A percentile compares a stretch with the other conserved stretches of the same genome.
These are phyloP conservation scores for Strigamia crassipes DNA, from an alignment of 2,888 invertebrate genomes.

Conservation along the genomic window DNA sequence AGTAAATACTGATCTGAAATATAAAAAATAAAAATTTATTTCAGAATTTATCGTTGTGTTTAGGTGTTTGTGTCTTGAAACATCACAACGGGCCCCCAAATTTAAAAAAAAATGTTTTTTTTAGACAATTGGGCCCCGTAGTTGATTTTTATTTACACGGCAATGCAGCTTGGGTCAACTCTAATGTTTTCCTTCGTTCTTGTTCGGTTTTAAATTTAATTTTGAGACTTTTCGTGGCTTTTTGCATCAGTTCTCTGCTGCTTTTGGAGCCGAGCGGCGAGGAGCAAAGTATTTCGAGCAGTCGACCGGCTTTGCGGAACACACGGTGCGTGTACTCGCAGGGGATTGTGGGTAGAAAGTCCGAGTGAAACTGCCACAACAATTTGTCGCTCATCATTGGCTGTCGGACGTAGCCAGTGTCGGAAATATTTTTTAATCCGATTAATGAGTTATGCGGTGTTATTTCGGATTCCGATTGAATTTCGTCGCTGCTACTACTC, in stretches of 20 bases:
- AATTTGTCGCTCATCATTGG: not conserved
- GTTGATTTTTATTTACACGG: slow-evolving; percentile 43
- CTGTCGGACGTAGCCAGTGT: not conserved
- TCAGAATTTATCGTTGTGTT: too few species aligned
- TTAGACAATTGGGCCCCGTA: too few species aligned
- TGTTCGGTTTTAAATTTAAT: slow-evolving; percentile 41
- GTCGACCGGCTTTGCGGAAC: not conserved
- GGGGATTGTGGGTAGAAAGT: not conserved
- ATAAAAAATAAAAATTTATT: not conserved
- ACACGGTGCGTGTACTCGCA: slow-evolving; percentile 13
- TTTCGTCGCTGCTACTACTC: not conserved
- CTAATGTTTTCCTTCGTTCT: slow-evolving; percentile 29
- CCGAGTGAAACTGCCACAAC: not conserved
- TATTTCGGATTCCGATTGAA: not conserved
- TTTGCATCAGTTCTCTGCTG: not conserved
- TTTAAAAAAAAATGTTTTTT: too few species aligned
- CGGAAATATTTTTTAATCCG: not conserved
- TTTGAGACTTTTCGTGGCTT: not conserved
- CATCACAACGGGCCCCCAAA: too few species aligned
- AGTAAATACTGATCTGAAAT: slow-evolving; percentile 33
- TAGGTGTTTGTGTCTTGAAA: too few species aligned
- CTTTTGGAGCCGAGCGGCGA: not conserved
- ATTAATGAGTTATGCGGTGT: not conserved
- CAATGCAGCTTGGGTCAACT: slow-evolving; percentile 36
- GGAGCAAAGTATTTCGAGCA: not conserved